Evolutionary conservation across 2,797 vertebrate genomes (phyloP).

Genomic region (Calcarius lapponicus): DNA sequence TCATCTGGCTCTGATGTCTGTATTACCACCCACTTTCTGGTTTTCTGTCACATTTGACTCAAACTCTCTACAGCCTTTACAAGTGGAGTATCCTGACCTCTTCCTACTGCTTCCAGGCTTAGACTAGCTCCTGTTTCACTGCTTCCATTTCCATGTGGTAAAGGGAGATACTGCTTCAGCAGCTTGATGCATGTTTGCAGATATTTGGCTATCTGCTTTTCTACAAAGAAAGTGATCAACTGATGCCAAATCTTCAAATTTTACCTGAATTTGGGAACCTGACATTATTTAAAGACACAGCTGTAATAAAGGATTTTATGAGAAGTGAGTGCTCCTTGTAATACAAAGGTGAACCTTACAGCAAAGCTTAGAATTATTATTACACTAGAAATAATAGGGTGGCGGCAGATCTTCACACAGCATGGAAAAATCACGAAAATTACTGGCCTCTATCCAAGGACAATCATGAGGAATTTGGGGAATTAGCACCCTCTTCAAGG

Average conservation of each 20-base stretch:
- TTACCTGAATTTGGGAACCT: not conserved
- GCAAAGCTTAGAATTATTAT: not conserved
- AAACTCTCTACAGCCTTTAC: not conserved
- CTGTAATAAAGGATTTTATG: not conserved
- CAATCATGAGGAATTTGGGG: not conserved
- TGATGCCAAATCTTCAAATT: not conserved
- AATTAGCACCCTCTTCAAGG: slow-evolving; percentile 20
- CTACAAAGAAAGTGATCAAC: not conserved
- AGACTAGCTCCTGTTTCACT: not conserved
- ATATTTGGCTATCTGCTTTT: not conserved
- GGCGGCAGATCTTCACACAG: not conserved
- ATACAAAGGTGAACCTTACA: not conserved
- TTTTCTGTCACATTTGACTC: not conserved
- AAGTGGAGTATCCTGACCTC: not conserved
- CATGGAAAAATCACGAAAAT: not conserved
- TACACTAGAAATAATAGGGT: not conserved
- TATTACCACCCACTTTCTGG: not conserved
- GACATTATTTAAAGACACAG: not conserved
- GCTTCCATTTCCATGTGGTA: not conserved
- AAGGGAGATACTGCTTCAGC: not conserved
- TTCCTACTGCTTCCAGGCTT: not conserved
- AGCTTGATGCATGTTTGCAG: not conserved
- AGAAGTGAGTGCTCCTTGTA: not conserved
- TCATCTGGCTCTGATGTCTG: not conserved
- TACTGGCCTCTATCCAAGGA: not conserved